Conservation (phyloP, 2,888 invertebrate genomes). For the Amphiduros pacificus region DNA sequence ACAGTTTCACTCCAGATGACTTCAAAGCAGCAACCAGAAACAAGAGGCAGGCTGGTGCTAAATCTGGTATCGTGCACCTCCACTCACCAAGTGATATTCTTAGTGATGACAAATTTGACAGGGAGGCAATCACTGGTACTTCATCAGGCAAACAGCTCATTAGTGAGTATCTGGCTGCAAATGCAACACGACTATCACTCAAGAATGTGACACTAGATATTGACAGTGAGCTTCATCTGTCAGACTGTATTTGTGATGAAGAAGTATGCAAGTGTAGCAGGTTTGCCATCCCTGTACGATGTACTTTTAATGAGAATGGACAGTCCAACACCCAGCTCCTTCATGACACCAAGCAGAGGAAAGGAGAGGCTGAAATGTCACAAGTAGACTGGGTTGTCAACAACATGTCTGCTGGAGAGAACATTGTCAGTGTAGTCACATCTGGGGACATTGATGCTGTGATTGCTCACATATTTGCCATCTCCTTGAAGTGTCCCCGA, state of each 20-base stretch:
- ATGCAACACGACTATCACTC: not conserved
- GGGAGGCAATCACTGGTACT: too few species aligned
- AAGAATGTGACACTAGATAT: not conserved
- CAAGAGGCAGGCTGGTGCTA: not conserved
- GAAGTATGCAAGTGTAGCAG: not conserved
- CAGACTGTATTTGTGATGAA: not conserved
- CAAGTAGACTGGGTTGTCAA: conserved; percentile 2
- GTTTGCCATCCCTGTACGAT: not conserved
- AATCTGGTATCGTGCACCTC: not conserved
- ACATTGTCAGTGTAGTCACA: not conserved
- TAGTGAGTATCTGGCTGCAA: conserved; percentile 1
- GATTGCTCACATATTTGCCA: not conserved
- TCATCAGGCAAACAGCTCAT: conserved; percentile 1
- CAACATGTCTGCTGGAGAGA: not conserved
- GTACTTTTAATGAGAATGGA: not conserved
- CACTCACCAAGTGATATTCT: conserved; percentile 7
- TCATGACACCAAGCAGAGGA: not conserved
- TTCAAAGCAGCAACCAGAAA: conserved; percentile 18
- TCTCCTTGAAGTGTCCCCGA: too few species aligned
- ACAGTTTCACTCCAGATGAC: conserved; percentile 27
- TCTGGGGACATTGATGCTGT: conserved; percentile 7
- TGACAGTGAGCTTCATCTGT: not conserved
- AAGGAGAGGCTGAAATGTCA: conserved; percentile 16
- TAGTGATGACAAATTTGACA: not conserved
- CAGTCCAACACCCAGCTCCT: not conserved